Base-by-base conservation (phyloP, 2,797 vertebrate genomes). In the Aulostomus chinensis region DNA sequence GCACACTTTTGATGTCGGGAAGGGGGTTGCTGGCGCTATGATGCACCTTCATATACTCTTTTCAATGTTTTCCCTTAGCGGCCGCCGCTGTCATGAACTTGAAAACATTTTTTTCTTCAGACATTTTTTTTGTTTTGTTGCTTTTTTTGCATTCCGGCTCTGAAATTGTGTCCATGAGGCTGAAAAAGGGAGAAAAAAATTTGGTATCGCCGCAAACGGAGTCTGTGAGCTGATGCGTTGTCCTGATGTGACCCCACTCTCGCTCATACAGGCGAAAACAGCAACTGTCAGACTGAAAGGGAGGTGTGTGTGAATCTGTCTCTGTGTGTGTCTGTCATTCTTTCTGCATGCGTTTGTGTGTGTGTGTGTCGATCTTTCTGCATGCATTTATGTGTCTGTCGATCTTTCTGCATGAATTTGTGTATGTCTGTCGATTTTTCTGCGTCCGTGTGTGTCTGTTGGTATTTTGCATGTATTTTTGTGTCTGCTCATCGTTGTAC, bases 181-280 rank as follows among this genome's bases (percentile, higher is more conserved):
- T 21, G 46, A 14, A 45, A 59, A 55, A 42, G 22, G 2, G 1
- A 3, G 1, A 16, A 30, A 46, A 58, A 46, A 47, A 15, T 9
- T 14, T 28, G n/a, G n/a, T n/a, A n/a, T n/a, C n/a, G 51, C 57
- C 60, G 70, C 58, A 37, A 55, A 52, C 48, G 2, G 45, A 60
- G 54, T 68, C 56, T 67, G 47, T 4, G 34, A 73, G 67, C 36
- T 39, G 28, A 56, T 34, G 49, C 55, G 39, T 57, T 74, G 75
- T 86, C 83, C 83, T 79, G 49, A 72, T 55, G 29, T 74, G 77
- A 84, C n/a, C 73, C 83, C 49, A 32, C 21, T 6, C 53, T 45
- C 25, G 2, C 65, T 80, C 45, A 7, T 10, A 36, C 33, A 39
- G 58, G 41, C 42, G 1, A 43, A 13, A 46, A 36, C 66, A 67